Evolutionary conservation across 37 sponge, comb jelly and placozoan genomes (phyloP), one percentile per base, ranked within the genome.

Genomic region (Halichondria panicea): DNA sequence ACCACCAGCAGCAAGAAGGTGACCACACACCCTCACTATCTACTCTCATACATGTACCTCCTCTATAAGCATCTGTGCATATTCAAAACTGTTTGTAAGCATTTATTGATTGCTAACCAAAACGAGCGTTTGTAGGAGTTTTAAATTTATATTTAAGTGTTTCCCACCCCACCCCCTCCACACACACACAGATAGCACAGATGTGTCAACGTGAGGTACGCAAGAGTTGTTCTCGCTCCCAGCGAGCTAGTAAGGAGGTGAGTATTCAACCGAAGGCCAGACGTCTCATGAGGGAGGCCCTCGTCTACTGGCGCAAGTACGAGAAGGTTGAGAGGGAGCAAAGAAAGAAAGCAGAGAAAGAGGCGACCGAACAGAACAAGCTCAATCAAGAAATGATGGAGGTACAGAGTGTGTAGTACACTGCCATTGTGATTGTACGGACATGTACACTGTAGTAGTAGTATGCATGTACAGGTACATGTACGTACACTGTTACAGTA

Each of bases 251-350:
- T 80, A 94, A 91, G 70, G 94, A 94, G 50, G 65, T 44, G 31
- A 62, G 72, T 71, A 68, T 85, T 4, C 85, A 84, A 71, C 85
- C 89, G 5, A 43, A 94, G 33, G 93, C 91, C 28, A 57, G 84
- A 19, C 60, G 91, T 35, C 68, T 96, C 54, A 83, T 86, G 72
- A 86, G 68, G 46, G 96, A 96, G 76, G 94, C 93, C 6, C 77
- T 94, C 46, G 70, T 78, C 52, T 96, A 85, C 85, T 96, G 96
- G 96, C 40, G 71, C 58, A 88, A 67, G 70, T 93, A 89, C 42
- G 96, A 96, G 84, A 86, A 71, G 69, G 88, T 93, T 31, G 96
- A 96, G 76, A 77, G 86, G 46, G 96, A 96, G 67, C 90, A 86
- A 63, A 63, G 96, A 60, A 81, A 74, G 70, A 75, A 73, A 48